phyloP scores from a whole-genome alignment of 2,888 invertebrate genomes.

The Callosobruchus maculatus region DNA sequence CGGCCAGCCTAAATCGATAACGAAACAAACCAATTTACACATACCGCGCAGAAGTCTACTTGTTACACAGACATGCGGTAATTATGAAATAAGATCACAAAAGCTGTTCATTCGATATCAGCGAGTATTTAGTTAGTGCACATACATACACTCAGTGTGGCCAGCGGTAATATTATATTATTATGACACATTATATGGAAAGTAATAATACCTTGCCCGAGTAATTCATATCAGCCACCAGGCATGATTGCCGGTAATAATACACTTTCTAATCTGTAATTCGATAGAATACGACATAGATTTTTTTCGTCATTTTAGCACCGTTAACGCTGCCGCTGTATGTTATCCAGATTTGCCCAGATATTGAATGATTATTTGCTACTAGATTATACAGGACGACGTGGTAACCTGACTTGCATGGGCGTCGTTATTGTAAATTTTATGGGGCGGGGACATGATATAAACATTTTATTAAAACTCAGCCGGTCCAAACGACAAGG shows the following conservation, averaged over 20 bases:
- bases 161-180: not conserved
- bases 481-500: too few species aligned
- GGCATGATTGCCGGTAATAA: conserved; percentile 9
- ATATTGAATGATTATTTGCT: too few species aligned
- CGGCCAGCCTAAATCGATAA: too few species aligned
- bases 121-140: not conserved
- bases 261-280: conserved; percentile 12
- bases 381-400: too few species aligned
- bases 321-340: too few species aligned
- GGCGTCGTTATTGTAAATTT: too few species aligned
- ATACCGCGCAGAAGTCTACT: not conserved
- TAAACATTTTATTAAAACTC: too few species aligned
- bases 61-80: not conserved
- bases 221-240: not conserved
- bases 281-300: conserved; percentile 1
- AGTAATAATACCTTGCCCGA: conserved; percentile 2
- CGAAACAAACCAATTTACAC: not conserved
- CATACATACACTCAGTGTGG: not conserved
- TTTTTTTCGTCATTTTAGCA: not conserved
- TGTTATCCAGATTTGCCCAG: too few species aligned
- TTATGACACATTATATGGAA: conserved; percentile 12
- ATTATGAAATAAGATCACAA: not conserved
- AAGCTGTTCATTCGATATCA: not conserved
- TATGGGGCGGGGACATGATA: too few species aligned
- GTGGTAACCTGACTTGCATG: too few species aligned